Percentiles rank a stretch among this genome's conserved stretches.
Evolutionary conservation across 1,140 invertebrate genomes (phyloP).

Genomic region (Achroia grisella): DNA sequence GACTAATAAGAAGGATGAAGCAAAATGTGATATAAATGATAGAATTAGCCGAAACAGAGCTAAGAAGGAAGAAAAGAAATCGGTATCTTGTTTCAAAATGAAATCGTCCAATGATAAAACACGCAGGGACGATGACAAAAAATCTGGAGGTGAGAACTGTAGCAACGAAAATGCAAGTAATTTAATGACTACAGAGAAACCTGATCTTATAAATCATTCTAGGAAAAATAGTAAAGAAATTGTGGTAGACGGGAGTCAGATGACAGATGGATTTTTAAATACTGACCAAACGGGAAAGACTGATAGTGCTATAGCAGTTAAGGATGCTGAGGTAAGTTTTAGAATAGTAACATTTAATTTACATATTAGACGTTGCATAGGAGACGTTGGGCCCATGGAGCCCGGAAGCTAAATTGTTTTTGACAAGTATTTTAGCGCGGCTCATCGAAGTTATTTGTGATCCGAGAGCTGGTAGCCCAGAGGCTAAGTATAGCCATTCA

Average conservation of each 20-base stretch:
- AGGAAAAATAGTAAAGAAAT: constrained; percentile 48
- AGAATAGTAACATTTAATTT: background rate
- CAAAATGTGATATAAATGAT: constrained; percentile 34
- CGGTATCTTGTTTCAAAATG: constrained; percentile 67
- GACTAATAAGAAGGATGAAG: constrained; percentile 30
- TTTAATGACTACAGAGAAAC: constrained; percentile 40
- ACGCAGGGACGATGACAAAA: constrained; percentile 46
- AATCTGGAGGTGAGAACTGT: constrained; percentile 49
- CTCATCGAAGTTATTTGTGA: no score
- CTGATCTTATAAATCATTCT: constrained; percentile 56
- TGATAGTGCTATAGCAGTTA: constrained; percentile 41
- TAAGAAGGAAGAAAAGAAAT: constrained; percentile 51
- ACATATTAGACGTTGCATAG: no score
- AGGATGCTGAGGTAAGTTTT: constrained; percentile 44
- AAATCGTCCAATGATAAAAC: constrained; percentile 56
- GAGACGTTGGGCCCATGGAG: no score
- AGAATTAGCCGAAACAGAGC: constrained; percentile 39
- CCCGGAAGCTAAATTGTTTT: no score
- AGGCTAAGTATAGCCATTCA: no score
- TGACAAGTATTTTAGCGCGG: no score
- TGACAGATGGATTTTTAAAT: constrained; percentile 37
- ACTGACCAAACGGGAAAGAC: constrained; percentile 27
- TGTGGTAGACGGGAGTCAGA: constrained; percentile 43
- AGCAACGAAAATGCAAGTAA: constrained; percentile 59
- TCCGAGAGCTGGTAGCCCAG: no score